Conservation (phyloP, 2,113 vertebrate genomes). For the Hemicordylus capensis region DNA sequence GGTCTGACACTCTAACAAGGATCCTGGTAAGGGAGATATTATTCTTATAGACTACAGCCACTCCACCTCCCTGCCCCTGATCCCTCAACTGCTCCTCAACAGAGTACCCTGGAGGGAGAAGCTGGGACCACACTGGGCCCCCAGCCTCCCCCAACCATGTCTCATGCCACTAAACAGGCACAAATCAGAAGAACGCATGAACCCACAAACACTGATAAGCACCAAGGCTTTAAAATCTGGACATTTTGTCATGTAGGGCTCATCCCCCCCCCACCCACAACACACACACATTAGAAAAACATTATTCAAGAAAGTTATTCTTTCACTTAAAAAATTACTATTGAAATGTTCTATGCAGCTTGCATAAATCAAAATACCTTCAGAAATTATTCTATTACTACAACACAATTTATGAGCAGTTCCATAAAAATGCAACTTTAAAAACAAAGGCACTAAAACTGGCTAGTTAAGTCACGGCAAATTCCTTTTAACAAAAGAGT, state of each 20-base stretch:
- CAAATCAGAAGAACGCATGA: neutral
- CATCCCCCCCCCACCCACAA: too few relatives aligned
- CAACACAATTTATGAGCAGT: neutral
- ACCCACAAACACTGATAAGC: neutral
- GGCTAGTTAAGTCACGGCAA: neutral
- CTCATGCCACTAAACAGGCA: neutral
- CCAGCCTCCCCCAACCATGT: too few relatives aligned
- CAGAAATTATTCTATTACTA: neutral
- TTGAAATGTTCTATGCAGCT: neutral
- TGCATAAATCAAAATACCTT: neutral
- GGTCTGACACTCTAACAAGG: too few relatives aligned
- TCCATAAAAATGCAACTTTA: neutral
- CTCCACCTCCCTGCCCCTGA: too few relatives aligned
- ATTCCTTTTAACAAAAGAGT: neutral
- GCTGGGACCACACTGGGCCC: too few relatives aligned
- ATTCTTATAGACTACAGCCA: too few relatives aligned
- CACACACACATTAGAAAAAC: too few relatives aligned
- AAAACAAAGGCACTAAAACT: neutral
- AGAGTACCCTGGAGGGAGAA: too few relatives aligned
- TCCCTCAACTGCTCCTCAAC: too few relatives aligned
- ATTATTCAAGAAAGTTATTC: neutral
- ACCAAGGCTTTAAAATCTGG: neutral
- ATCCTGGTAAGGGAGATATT: too few relatives aligned
- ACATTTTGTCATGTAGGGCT: neutral
- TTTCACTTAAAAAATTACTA: neutral